Percentiles rank a stretch among this genome's conserved stretches.
phyloP scores from a whole-genome alignment of 1,140 invertebrate genomes.

The Aphidius ervi region DNA sequence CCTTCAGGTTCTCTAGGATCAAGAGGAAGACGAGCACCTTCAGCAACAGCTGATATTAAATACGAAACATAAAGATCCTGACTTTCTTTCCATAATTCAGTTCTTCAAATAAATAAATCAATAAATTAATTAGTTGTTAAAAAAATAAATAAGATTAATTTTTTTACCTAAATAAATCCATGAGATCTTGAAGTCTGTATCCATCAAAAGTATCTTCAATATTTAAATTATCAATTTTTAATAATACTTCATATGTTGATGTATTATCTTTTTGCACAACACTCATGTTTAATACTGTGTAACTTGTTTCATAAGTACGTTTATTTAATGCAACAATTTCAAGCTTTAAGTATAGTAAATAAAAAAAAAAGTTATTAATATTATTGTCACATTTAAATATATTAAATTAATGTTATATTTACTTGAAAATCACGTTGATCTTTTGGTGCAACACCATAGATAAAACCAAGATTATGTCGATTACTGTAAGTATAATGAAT shows the following conservation, averaged over 20 bases:
- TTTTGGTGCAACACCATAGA: slow-evolving; percentile 75
- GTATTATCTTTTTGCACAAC: slow-evolving; percentile 63
- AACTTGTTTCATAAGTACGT: slow-evolving; percentile 71
- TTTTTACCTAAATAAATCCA: slow-evolving; percentile 66
- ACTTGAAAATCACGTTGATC: slow-evolving; percentile 55
- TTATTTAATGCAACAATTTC: slow-evolving; percentile 74
- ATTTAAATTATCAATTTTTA: slow-evolving; percentile 87
- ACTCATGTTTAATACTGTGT: slow-evolving; percentile 61
- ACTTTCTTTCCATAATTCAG: slow-evolving; percentile 56
- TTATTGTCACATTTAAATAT: neutral
- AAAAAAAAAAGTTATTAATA: neutral
- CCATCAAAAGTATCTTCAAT: slow-evolving; percentile 74
- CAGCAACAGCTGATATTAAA: slow-evolving; percentile 74
- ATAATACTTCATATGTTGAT: slow-evolving; percentile 71
- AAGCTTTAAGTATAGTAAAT: slow-evolving; percentile 51
- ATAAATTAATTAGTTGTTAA: slow-evolving; percentile 3
- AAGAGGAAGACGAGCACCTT: slow-evolving; percentile 76
- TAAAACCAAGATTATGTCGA: slow-evolving; percentile 66
- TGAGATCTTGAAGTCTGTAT: slow-evolving; percentile 63
- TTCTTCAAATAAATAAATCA: slow-evolving; percentile 30
- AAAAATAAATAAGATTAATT: neutral
- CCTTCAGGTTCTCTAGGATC: slow-evolving; percentile 81
- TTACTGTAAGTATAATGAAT: slow-evolving; percentile 76
- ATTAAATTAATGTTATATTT: slow-evolving; percentile 7
- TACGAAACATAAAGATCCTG: slow-evolving; percentile 75